Percentiles rank a stretch among this genome's conserved stretches.
Conservation (phyloP, 2,888 invertebrate species). For the Parnassius orleans region DNA sequence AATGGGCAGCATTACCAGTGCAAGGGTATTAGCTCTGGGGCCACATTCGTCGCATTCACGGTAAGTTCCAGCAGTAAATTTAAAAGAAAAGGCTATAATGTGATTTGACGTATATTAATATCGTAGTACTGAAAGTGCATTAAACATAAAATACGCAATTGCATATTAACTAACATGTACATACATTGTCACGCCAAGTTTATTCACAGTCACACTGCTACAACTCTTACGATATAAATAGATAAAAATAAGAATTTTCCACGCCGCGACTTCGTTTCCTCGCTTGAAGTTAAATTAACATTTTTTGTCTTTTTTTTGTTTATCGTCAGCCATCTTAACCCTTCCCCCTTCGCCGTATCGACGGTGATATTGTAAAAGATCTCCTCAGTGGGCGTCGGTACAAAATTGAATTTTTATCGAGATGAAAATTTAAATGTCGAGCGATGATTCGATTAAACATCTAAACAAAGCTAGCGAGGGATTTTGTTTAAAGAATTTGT, state of each 20-base stretch:
- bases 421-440: constrained; percentile 55
- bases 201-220: constrained; percentile 37
- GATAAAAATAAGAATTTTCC: constrained; percentile 50
- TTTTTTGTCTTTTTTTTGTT: constrained; percentile 68
- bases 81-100: too few relatives aligned
- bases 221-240: constrained; percentile 33
- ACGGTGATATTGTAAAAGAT: constrained; percentile 69
- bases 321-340: constrained; percentile 75
- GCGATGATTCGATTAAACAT: constrained; percentile 34
- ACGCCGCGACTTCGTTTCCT: constrained; percentile 63
- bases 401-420: constrained; percentile 79
- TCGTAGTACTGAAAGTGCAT: too few relatives aligned
- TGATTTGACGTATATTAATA: too few relatives aligned
- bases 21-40: too few relatives aligned
- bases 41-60: too few relatives aligned
- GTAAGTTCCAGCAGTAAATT: too few relatives aligned
- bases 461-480: constrained; percentile 26
- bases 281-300: constrained; percentile 75
- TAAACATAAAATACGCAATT: too few relatives aligned
- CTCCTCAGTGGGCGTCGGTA: constrained; percentile 56
- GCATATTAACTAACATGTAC: neutral
- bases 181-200: constrained; percentile 39
- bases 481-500: constrained; percentile 6
- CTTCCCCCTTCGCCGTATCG: constrained; percentile 64
- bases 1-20: too few relatives aligned